Evolutionary conservation across 2,888 invertebrate species (phyloP).

Genomic region (Galerucella calmariensis): DNA sequence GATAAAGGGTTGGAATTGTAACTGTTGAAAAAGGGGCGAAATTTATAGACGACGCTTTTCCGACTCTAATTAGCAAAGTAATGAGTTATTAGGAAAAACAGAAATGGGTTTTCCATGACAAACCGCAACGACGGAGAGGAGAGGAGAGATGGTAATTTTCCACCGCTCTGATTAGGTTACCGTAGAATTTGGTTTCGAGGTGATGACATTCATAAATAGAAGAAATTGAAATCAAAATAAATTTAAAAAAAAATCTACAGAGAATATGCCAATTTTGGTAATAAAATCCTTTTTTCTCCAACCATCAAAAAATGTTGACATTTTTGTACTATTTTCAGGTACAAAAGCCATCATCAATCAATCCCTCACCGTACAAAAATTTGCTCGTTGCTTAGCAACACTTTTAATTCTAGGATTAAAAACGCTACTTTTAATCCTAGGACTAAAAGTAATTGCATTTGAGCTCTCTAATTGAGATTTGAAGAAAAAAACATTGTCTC

Average conservation of each 20-base stretch:
- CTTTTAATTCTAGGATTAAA: no score
- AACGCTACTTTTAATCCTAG: no score
- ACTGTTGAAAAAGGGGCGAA: constrained; percentile 57
- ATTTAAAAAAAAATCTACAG: neutral
- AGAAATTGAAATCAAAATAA: no score
- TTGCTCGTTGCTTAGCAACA: no score
- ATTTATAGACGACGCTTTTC: constrained; percentile 60
- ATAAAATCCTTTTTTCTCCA: neutral
- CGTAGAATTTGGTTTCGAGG: neutral
- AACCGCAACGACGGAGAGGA: constrained; percentile 30
- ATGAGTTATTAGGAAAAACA: constrained; percentile 57
- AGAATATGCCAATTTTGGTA: neutral
- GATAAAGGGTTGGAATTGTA: constrained; percentile 59
- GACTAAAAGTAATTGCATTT: no score
- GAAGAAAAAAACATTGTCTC: no score
- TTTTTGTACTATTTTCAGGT: no score
- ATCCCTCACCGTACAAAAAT: no score
- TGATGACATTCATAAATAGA: neutral
- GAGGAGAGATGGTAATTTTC: constrained; percentile 31
- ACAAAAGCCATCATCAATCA: no score
- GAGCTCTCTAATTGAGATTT: no score
- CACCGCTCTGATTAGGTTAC: constrained; percentile 17
- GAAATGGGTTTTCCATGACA: constrained; percentile 45
- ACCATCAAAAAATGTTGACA: no score
- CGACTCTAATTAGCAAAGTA: constrained; percentile 60